These are phyloP conservation scores for Fundulus diaphanus DNA, from an alignment of 2,797 vertebrate genomes.

Conservation along the genomic window DNA sequence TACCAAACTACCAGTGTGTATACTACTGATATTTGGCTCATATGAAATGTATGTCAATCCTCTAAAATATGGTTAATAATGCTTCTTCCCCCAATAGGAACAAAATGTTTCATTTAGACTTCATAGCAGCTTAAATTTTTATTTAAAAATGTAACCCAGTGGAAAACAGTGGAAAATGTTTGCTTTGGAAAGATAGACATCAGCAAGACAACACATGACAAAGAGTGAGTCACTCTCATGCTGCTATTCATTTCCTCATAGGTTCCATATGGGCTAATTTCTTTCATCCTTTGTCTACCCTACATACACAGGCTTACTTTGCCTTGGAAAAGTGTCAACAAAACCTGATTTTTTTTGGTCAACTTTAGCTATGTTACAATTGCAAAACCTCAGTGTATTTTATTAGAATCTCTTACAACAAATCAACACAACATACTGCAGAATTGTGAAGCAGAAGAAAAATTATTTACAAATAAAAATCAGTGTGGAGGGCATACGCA, in stretches of 20 bases:
- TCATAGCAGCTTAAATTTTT: background rate
- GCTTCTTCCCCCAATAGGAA: background rate
- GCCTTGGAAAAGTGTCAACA: background rate
- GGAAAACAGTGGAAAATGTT: slow-evolving; percentile 7
- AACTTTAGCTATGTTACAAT: background rate
- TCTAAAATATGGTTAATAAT: background rate
- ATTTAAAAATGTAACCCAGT: background rate
- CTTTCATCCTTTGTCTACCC: slow-evolving; percentile 22
- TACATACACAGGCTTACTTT: background rate
- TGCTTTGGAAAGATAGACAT: slow-evolving; percentile 54
- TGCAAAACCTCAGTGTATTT: background rate
- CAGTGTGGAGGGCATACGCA: background rate
- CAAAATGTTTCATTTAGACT: background rate
- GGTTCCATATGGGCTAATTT: slow-evolving; percentile 26
- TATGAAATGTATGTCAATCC: background rate
- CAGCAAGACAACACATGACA: slow-evolving; percentile 71
- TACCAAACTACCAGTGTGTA: background rate
- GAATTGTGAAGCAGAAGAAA: too few species aligned
- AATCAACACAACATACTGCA: background rate
- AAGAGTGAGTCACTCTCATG: slow-evolving; percentile 71
- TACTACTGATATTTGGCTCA: background rate
- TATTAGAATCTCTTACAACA: background rate
- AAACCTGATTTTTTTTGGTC: background rate
- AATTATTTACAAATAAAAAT: background rate
- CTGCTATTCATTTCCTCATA: slow-evolving; percentile 63